These are phyloP conservation scores for Apostichopus californicus DNA, from an alignment of 35 echinoderm and acorn worm species.

Conservation along the genomic window DNA sequence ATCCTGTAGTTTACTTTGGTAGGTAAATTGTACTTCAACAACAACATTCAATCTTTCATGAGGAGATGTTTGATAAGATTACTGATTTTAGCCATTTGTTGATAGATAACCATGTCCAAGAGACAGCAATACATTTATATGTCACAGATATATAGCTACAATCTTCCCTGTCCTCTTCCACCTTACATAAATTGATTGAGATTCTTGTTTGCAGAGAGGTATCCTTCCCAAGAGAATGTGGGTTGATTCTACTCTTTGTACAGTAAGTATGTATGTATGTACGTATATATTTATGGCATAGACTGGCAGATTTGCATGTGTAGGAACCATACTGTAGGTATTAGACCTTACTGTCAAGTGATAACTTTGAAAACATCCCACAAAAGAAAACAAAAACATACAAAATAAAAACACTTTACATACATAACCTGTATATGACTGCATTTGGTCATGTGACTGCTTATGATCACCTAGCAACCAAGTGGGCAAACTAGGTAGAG, in stretches of 20 bases:
- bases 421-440: too few relatives aligned
- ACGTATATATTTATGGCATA: background rate
- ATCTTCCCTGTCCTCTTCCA: background rate
- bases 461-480: too few relatives aligned
- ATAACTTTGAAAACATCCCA: too few relatives aligned
- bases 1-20: too few relatives aligned
- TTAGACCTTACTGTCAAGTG: too few relatives aligned
- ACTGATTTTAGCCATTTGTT: background rate
- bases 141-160: background rate
- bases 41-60: background rate
- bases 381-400: too few relatives aligned
- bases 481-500: too few relatives aligned
- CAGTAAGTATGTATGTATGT: background rate
- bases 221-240: background rate
- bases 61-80: background rate
- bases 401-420: too few relatives aligned
- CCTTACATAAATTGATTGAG: background rate
- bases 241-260: background rate
- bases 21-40: too few relatives aligned
- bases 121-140: background rate
- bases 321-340: background rate
- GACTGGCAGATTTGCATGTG: background rate
- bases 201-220: background rate
- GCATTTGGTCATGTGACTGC: too few relatives aligned
- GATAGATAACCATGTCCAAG: background rate